Conservation (phyloP, 2,797 vertebrate genomes). For the Mus caroli region DNA sequence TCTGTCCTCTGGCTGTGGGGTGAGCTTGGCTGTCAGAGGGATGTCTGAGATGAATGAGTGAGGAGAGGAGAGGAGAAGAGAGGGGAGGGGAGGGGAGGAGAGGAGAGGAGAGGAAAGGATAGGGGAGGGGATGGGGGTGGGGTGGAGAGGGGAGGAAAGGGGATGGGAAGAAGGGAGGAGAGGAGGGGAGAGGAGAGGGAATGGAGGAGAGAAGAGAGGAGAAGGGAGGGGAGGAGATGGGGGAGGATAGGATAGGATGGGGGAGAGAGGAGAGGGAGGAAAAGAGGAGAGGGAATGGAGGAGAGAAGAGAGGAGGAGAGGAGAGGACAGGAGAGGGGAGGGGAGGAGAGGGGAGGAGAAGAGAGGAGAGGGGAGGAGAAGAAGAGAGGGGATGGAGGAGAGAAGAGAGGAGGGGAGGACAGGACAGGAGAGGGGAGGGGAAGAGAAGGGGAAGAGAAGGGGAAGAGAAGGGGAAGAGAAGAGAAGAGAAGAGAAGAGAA, state of each 20-base stretch:
- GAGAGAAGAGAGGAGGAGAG: accelerated
- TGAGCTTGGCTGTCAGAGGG: background rate
- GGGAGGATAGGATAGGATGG: accelerated
- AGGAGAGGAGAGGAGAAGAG: too few relatives aligned
- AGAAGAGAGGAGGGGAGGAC: accelerated
- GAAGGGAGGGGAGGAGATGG: accelerated
- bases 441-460: too few relatives aligned
- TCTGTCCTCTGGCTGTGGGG: background rate
- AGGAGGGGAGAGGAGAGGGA: background rate
- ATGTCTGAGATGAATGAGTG: background rate
- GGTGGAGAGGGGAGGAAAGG: too few relatives aligned
- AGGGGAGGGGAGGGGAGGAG: too few relatives aligned
- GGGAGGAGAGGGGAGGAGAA: accelerated
- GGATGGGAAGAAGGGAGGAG: background rate
- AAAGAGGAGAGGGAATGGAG: accelerated
- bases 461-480: accelerated
- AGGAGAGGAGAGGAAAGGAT: too few relatives aligned
- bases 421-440: accelerated
- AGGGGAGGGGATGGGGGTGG: too few relatives aligned
- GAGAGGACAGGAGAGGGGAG: background rate
- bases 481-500: too few relatives aligned
- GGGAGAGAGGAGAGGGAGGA: accelerated
- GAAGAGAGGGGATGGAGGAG: accelerated
- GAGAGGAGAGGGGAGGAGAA: background rate
- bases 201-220: background rate